A percentile compares a stretch with the other conserved stretches of the same genome.
Evolutionary conservation across 2,797 vertebrate genomes (phyloP).

Genomic region (Molossus alvarezi): DNA sequence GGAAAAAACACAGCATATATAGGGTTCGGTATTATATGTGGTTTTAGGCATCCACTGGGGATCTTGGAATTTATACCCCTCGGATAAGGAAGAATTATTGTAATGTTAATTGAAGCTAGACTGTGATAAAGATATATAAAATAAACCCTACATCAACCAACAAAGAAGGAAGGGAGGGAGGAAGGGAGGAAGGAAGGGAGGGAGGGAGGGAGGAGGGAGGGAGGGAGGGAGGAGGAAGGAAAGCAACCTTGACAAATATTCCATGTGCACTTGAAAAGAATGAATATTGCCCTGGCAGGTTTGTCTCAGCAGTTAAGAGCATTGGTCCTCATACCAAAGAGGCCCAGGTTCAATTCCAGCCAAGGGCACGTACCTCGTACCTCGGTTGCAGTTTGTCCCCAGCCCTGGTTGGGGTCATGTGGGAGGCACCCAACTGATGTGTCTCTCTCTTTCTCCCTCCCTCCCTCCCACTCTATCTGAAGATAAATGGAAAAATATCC

Average conservation of each 20-base stretch:
- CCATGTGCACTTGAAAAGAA: background rate
- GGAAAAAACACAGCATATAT: background rate
- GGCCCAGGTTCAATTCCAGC: too few relatives aligned
- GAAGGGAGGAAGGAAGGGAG: background rate
- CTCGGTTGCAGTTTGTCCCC: too few relatives aligned
- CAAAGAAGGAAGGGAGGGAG: background rate
- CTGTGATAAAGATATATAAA: background rate
- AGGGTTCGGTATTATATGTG: background rate
- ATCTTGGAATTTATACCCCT: background rate
- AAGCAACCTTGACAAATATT: constrained; percentile 10
- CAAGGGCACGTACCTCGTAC: too few relatives aligned
- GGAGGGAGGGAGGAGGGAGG: too few relatives aligned
- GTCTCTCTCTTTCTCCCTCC: too few relatives aligned
- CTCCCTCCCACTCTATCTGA: too few relatives aligned
- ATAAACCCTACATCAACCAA: background rate
- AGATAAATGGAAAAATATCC: too few relatives aligned
- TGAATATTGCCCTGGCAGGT: background rate
- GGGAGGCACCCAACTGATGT: too few relatives aligned
- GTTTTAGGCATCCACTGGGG: background rate
- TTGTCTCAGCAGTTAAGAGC: too few relatives aligned
- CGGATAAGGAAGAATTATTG: background rate
- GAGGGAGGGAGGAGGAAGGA: background rate
- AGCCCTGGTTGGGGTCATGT: too few relatives aligned
- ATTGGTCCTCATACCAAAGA: too few relatives aligned
- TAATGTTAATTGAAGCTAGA: background rate